phyloP scores from a whole-genome alignment of 2,888 invertebrate genomes.

The Eupithecia dodoneata region DNA sequence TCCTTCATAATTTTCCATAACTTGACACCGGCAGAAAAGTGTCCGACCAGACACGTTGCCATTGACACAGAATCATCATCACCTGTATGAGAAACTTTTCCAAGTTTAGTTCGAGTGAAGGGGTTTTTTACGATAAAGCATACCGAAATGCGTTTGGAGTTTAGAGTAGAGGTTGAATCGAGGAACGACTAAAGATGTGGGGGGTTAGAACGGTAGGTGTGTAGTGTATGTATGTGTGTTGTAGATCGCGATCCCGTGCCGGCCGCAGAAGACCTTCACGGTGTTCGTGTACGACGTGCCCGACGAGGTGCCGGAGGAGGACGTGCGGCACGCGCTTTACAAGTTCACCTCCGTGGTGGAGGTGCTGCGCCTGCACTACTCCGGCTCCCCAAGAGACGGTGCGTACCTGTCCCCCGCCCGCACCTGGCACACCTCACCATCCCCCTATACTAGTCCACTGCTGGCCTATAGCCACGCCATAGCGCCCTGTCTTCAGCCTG shows the following conservation, averaged over 20 bases:
- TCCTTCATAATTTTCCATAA: too few species aligned
- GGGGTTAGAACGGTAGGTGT: too few species aligned
- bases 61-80: too few species aligned
- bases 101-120: too few species aligned
- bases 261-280: constrained; percentile 94
- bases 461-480: not conserved
- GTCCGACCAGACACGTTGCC: too few species aligned
- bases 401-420: constrained; percentile 43
- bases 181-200: too few species aligned
- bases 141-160: too few species aligned
- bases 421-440: not conserved
- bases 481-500: not conserved
- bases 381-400: constrained; percentile 74
- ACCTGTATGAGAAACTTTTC: too few species aligned
- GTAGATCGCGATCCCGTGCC: constrained; percentile 91
- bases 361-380: constrained; percentile 87
- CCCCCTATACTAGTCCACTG: too few species aligned
- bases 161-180: too few species aligned
- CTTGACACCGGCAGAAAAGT: too few species aligned
- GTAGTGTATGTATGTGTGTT: not conserved
- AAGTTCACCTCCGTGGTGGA: constrained; percentile 92
- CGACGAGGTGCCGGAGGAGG: constrained; percentile 93
- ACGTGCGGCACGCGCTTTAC: constrained; percentile 91
- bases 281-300: constrained; percentile 93
- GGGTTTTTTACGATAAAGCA: too few species aligned